These are phyloP conservation scores for Pyrrhosoma nymphula DNA, from an alignment of 2,888 invertebrate species.

Conservation along the genomic window DNA sequence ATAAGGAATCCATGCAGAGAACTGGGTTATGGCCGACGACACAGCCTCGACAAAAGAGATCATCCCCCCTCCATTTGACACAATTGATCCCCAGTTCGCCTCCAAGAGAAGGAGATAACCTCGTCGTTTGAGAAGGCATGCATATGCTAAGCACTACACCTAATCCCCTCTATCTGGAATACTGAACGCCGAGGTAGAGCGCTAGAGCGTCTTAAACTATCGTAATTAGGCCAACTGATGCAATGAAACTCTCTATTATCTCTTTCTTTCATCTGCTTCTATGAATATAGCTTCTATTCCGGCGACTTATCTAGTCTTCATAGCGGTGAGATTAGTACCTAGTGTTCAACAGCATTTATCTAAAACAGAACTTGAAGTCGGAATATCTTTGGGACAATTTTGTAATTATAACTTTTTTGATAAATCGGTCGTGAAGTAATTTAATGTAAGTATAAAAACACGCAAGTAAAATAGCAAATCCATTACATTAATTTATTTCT, in stretches of 20 bases:
- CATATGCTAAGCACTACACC: slow-evolving; percentile 39
- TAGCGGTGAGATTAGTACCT: not conserved
- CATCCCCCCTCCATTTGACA: slow-evolving; percentile 8
- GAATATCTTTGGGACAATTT: too few relatives aligned
- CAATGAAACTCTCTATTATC: slow-evolving; percentile 27
- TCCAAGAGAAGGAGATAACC: slow-evolving; percentile 8
- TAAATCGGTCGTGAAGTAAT: too few relatives aligned
- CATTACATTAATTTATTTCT: too few relatives aligned
- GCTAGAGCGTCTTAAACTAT: not conserved
- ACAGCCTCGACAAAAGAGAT: slow-evolving; percentile 1
- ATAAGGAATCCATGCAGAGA: not conserved
- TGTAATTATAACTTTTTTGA: too few relatives aligned
- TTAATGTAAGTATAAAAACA: too few relatives aligned
- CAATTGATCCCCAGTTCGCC: not conserved
- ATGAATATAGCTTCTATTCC: not conserved
- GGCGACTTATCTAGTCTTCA: not conserved
- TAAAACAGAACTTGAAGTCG: too few relatives aligned
- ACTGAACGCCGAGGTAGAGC: not conserved
- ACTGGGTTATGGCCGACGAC: slow-evolving; percentile 44
- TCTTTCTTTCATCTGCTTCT: not conserved
- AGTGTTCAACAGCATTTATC: too few relatives aligned
- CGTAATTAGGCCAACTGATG: slow-evolving; percentile 19
- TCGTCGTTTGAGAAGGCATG: not conserved
- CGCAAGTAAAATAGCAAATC: too few relatives aligned
- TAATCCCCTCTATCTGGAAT: slow-evolving; percentile 18